A percentile compares a stretch with the other conserved stretches of the same genome.
Conservation (phyloP, 1,140 invertebrate genomes). For the Sycophaga agraensis region DNA sequence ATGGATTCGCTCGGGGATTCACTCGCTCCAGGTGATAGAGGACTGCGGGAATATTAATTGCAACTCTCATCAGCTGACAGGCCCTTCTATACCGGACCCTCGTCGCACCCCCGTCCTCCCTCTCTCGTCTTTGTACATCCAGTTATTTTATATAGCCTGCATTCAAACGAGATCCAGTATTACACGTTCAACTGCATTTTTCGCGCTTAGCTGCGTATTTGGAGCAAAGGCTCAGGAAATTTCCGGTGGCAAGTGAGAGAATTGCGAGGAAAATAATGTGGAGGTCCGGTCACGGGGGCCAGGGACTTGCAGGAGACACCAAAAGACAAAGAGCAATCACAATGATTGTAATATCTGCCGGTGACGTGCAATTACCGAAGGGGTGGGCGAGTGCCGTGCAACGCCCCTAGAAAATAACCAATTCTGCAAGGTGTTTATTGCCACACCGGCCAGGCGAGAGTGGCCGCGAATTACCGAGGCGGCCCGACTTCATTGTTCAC, state of each 20-base stretch:
- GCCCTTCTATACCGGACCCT: too few species aligned
- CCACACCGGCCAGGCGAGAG: constrained; percentile 17
- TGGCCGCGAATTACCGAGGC: constrained; percentile 14
- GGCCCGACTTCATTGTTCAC: constrained; percentile 39
- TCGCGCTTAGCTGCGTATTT: too few species aligned
- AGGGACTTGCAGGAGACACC: background rate
- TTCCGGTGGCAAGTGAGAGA: too few species aligned
- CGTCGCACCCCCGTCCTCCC: too few species aligned
- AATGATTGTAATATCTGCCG: constrained; percentile 50
- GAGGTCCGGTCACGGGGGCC: too few species aligned
- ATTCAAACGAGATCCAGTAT: too few species aligned
- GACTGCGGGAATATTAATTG: constrained; percentile 48
- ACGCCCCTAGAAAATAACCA: constrained; percentile 48
- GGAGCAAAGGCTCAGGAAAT: too few species aligned
- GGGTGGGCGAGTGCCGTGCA: constrained; percentile 14
- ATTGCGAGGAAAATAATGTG: too few species aligned
- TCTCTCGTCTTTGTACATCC: too few species aligned
- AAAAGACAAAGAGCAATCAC: constrained; percentile 49
- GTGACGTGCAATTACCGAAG: constrained; percentile 47
- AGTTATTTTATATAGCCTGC: too few species aligned
- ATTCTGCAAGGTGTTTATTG: constrained; percentile 50
- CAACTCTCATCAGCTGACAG: constrained; percentile 47
- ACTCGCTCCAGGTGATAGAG: constrained; percentile 40
- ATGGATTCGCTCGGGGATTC: too few species aligned
- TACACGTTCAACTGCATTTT: too few species aligned